Conservation (phyloP, 2,797 vertebrate species). For the Pangasius mekongensis region DNA sequence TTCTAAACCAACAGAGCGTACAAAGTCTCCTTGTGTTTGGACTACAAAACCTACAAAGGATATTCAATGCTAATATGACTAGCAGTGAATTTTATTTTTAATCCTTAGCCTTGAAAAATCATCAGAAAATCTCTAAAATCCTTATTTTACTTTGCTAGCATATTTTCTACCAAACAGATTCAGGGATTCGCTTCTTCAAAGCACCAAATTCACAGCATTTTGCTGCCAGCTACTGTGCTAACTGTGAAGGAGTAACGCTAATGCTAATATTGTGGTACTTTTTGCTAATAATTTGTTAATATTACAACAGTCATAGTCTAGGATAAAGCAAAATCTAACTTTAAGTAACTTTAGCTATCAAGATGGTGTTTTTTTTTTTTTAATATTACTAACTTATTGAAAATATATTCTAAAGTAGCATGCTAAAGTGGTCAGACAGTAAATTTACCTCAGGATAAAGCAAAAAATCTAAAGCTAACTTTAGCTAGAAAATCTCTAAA, state of each 20-base stretch:
- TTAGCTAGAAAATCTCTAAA: background rate
- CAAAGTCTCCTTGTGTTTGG: background rate
- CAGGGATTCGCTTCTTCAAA: background rate
- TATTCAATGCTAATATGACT: background rate
- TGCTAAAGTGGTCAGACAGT: background rate
- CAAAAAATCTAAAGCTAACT: background rate
- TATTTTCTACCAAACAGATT: background rate
- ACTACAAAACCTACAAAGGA: background rate
- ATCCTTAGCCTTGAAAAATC: background rate
- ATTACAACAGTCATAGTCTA: background rate
- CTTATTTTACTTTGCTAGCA: background rate
- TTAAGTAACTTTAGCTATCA: background rate
- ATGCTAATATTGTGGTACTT: background rate
- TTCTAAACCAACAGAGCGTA: background rate
- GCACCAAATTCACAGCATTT: background rate
- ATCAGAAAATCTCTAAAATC: background rate
- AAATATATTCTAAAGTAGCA: background rate
- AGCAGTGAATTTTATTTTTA: background rate
- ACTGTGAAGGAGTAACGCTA: background rate
- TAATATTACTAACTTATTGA: background rate
- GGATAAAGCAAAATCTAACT: background rate
- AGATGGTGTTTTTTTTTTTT: conserved; percentile 30
- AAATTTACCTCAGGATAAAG: background rate
- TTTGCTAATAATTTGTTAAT: background rate
- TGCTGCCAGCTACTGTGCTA: background rate